phyloP scores from a whole-genome alignment of 2,888 invertebrate genomes.

The Sacculina carcini region DNA sequence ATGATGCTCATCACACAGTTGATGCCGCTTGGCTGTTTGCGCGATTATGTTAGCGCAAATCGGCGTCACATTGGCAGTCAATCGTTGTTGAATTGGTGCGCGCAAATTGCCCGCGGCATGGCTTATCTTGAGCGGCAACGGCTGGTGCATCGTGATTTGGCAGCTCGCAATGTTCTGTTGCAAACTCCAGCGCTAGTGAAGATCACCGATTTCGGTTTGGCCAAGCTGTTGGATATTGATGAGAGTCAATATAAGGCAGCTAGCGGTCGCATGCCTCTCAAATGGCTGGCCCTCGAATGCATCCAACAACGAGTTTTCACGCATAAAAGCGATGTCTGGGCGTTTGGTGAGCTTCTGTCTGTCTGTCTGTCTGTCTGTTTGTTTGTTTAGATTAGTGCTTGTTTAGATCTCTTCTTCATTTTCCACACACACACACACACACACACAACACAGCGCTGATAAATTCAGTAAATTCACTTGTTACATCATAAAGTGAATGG shows the following conservation, averaged over 20 bases:
- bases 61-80: constrained; percentile 76
- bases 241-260: constrained; percentile 89
- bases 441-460: no score
- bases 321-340: constrained; percentile 96
- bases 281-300: constrained; percentile 93
- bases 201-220: constrained; percentile 93
- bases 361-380: no score
- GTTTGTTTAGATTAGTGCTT: not conserved
- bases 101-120: constrained; percentile 90
- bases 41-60: constrained; percentile 78
- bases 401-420: not conserved
- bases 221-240: constrained; percentile 76
- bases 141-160: constrained; percentile 83
- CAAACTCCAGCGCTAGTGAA: constrained; percentile 78
- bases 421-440: not conserved
- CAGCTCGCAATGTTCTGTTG: constrained; percentile 85
- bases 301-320: constrained; percentile 87
- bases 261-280: constrained; percentile 94
- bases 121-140: constrained; percentile 79
- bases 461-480: no score
- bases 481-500: no score
- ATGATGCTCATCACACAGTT: constrained; percentile 94
- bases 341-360: constrained; percentile 38
- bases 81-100: constrained; percentile 81
- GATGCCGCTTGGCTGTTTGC: constrained; percentile 84